Evolutionary conservation across 1,140 invertebrate genomes (phyloP).

Genomic region (Drosophila funebris): DNA sequence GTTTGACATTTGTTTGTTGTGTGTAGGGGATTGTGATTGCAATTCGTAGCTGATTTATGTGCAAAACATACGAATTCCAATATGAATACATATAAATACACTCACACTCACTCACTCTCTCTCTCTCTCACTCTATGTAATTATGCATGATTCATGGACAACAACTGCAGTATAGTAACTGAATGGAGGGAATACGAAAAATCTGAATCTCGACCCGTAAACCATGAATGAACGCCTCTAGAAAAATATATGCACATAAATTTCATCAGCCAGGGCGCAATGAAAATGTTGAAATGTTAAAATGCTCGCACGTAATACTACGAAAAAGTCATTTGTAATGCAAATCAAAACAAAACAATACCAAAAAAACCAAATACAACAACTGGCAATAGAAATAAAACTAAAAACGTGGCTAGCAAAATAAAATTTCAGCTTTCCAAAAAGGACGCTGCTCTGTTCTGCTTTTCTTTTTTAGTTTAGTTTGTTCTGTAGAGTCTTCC

Average conservation of each 20-base stretch:
- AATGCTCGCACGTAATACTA: conserved; percentile 73
- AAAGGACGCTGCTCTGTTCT: conserved; percentile 32
- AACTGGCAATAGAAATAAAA: conserved; percentile 48
- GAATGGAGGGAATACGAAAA: neutral
- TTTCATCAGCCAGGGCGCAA: conserved; percentile 64
- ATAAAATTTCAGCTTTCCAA: conserved; percentile 22
- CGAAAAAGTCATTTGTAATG: conserved; percentile 69
- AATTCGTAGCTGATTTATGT: conserved; percentile 45
- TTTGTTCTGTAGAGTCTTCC: conserved; percentile 5
- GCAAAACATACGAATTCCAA: conserved; percentile 44
- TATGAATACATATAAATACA: conserved; percentile 54
- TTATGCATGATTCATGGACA: conserved; percentile 76
- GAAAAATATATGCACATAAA: conserved; percentile 73
- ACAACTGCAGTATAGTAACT: conserved; percentile 48
- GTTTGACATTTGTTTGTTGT: conserved; percentile 30
- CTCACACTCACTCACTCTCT: conserved; percentile 20
- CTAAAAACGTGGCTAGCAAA: conserved; percentile 57
- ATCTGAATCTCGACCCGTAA: conserved; percentile 51
- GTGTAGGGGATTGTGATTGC: conserved; percentile 20
- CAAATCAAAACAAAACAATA: conserved; percentile 57
- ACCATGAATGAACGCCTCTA: conserved; percentile 68
- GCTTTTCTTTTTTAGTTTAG: conserved; percentile 17
- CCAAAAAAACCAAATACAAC: conserved; percentile 4
- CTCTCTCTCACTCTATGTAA: conserved; percentile 28
- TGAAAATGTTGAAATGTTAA: conserved; percentile 80